phyloP scores from a whole-genome alignment of 2,797 vertebrate species.

The Chelonia mydas region DNA sequence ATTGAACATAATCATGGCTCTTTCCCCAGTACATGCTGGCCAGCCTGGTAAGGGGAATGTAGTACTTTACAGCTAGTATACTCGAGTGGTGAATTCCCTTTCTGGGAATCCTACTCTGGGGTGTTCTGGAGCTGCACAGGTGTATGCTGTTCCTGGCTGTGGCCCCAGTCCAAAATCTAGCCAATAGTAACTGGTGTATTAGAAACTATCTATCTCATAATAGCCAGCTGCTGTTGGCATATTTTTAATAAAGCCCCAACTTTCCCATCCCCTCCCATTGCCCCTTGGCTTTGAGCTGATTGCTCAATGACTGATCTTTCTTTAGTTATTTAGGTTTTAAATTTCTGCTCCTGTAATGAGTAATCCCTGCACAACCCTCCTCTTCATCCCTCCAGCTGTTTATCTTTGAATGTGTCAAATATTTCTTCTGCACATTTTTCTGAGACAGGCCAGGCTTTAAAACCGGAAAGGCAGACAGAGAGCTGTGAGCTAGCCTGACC shows the following conservation, averaged over 20 bases:
- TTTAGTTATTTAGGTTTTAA: not conserved
- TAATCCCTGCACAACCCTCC: not conserved
- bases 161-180: not conserved
- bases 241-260: not conserved
- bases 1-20: not conserved
- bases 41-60: rapidly evolving
- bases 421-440: not conserved
- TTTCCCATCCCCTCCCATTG: not conserved
- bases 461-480: not conserved
- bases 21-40: not conserved
- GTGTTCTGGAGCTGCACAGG: not conserved
- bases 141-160: not conserved
- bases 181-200: not conserved
- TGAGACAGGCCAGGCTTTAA: not conserved
- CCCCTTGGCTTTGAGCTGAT: slow-evolving; percentile 21
- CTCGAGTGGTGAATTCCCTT: not conserved
- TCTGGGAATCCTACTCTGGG: not conserved
- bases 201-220: not conserved
- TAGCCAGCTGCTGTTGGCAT: not conserved
- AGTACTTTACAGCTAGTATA: not conserved
- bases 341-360: not conserved
- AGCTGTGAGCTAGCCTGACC: not conserved
- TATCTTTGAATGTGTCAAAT: slow-evolving; percentile 21
- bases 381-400: not conserved
- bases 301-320: not conserved